Evolutionary conservation across 2,113 vertebrate genomes (phyloP), one percentile per base, ranked within the genome.

Genomic region (Bubo bubo): DNA sequence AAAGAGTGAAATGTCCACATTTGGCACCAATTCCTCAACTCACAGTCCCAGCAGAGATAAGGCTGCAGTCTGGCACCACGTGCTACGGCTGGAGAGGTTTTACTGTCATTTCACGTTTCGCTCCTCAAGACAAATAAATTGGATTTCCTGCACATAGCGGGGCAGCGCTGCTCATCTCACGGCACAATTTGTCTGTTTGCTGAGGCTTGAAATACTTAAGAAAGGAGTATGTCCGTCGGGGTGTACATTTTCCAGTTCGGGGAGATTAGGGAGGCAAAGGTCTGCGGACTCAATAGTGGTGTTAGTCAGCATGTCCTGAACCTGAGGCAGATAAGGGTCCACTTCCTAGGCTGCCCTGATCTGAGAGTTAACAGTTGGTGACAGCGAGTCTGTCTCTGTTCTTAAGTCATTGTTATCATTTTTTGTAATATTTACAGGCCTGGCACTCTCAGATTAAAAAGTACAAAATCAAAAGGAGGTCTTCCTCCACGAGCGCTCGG

Each of bases 231-330:
- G 58, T 95, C 89, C 28, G 32, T 79, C 22, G 49, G 81, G 84
- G 74, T 71, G 83, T 95, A 67, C 35, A 1, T 87, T 93, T 95
- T 88, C 91, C 95, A 94, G 93, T 68, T 67, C 18, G 53, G 86
- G 86, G 72, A 83, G 89, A 93, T 91, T 50, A 91, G 75, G 92
- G 90, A 96, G 95, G 94, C 97, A 96, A 90, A 97, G 97, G 94
- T 96, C 95, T 73, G 50, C 72, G 19, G 68, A 14, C 90, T 96
- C 87, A 87, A 49, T 52, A 64, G 88, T 94, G 94, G 50, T 88
- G 70, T 96, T 96, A 91, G 58, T 98, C 97, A 97, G n/a, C 95
- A 79, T 75, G 86, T 97, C 98, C 95, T 97, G 96, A 97, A 79
- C 95, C 90, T 86, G 60, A 12, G 45, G 92, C 76, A 95, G 97